Evolutionary conservation across 1,140 invertebrate species (phyloP), one percentile per base, ranked within the genome.

Genomic region (Drosophila tsacasi): DNA sequence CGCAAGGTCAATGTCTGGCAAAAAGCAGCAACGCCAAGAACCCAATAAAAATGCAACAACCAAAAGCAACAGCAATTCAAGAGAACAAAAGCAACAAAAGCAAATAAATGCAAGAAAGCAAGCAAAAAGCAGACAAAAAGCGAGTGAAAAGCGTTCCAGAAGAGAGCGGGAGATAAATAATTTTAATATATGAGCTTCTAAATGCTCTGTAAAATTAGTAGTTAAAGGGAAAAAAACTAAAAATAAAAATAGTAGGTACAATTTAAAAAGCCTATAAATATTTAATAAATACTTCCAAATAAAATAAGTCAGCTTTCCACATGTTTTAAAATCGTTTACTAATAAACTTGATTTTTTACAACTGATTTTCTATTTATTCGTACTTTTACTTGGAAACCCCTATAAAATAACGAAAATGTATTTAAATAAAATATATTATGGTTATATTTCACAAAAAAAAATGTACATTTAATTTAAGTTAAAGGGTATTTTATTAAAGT

Each of bases 1-100:
- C 85, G 54, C 85, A 89, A 89, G 84, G 89, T 89, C 85, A 89
- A 89, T 89, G 85, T 79, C 84, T 89, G 85, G 67, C 68, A 64
- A 58, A 21, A 21, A 47, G 37, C 50, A 61, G 52, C 44, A 27
- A 49, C n/a, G 63, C 6, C n/a, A 49, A 49, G 61, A 79, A 23
- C 52, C 32, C 52, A 39, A 57, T 39, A 57, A 55, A 55, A 55
- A 57, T 57, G 58, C 63, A 42, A 47, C 10, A 50, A 39, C 19
- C 35, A 75, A 37, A 68, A 49, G 44, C 39, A 32, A 35, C 17
- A 47, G 23, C 47, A 62, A 76, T n/a, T 32, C 44, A 23, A 13
- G 42, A 59, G 50, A 68, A 58, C 37, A 25, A n/a, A 64, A n/a
- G n/a, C n/a, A n/a, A n/a, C n/a, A n/a, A n/a, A 37, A 25, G 19